Evolutionary conservation across 2,797 vertebrate species (phyloP).

Genomic region (Poeciliopsis turneri): DNA sequence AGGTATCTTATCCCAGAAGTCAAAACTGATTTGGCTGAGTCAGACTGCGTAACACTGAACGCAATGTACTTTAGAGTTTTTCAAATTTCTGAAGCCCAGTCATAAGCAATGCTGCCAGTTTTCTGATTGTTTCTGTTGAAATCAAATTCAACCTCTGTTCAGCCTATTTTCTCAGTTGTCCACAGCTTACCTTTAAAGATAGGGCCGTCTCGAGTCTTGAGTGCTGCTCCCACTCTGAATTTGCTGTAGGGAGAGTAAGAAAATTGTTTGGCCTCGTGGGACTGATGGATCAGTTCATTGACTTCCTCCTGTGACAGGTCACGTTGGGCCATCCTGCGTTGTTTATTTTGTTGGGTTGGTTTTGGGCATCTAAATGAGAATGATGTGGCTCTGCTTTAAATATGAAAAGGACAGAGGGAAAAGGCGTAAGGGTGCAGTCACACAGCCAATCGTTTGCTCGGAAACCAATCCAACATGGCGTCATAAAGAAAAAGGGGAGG

Average conservation of each 20-base stretch:
- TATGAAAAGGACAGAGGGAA: conserved; percentile 27
- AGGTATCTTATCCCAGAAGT: not conserved
- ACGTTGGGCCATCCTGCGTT: conserved; percentile 47
- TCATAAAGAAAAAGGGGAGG: conserved; percentile 11
- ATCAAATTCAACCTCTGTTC: not conserved
- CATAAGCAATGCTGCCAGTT: not conserved
- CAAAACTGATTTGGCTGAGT: not conserved
- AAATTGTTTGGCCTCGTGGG: conserved; percentile 82
- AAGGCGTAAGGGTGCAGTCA: conserved; percentile 18
- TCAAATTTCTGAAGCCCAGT: not conserved
- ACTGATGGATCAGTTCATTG: conserved; percentile 64
- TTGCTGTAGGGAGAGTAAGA: conserved; percentile 93
- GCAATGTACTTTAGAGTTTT: not conserved
- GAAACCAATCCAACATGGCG: conserved; percentile 14
- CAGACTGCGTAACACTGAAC: not conserved
- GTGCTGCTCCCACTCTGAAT: conserved; percentile 91
- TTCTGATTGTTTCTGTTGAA: not conserved
- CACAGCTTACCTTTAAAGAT: conserved; percentile 85
- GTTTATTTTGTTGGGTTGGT: not conserved
- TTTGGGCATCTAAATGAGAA: conserved; percentile 22
- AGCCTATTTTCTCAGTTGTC: not conserved
- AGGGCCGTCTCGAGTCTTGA: conserved; percentile 79
- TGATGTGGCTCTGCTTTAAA: conserved; percentile 48
- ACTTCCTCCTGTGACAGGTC: conserved; percentile 38
- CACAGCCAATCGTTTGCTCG: conserved; percentile 61